Conservation (phyloP, 2,888 invertebrate genomes). For the Hyposoter dolosus region DNA sequence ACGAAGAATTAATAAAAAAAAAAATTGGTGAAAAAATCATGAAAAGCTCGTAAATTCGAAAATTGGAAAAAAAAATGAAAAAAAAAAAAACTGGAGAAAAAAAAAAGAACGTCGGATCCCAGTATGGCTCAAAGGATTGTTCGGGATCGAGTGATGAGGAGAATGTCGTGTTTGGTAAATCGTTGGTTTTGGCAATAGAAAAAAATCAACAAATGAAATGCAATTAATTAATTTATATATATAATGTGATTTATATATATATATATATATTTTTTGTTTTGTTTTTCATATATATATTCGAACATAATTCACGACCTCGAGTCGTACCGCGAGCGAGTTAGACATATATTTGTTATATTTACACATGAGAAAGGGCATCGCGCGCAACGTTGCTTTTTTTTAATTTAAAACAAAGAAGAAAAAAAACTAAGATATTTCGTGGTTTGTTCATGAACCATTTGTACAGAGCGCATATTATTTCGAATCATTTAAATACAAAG, state of each 20-base stretch:
- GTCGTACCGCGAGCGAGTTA: slow-evolving; percentile 46
- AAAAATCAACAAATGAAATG: slow-evolving; percentile 75
- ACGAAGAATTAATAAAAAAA: no score
- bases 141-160: slow-evolving; percentile 34
- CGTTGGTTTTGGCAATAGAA: slow-evolving; percentile 65
- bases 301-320: slow-evolving; percentile 46
- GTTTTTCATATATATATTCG: slow-evolving; percentile 61
- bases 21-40: not conserved
- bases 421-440: slow-evolving; percentile 19
- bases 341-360: slow-evolving; percentile 62
- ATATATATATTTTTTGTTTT: slow-evolving; percentile 65
- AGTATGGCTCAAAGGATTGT: not conserved
- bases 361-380: slow-evolving; percentile 52
- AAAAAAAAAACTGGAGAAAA: not conserved
- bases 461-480: slow-evolving; percentile 76
- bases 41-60: not conserved
- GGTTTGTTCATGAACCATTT: slow-evolving; percentile 68
- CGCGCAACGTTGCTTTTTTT: slow-evolving; percentile 12
- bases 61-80: not conserved
- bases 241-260: slow-evolving; percentile 65
- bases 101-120: not conserved
- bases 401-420: slow-evolving; percentile 13
- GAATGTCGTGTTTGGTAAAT: slow-evolving; percentile 51
- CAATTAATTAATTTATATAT: slow-evolving; percentile 74
- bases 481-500: slow-evolving; percentile 33